phyloP scores from a whole-genome alignment of 2,888 invertebrate genomes.

The Ectemnius continuus region DNA sequence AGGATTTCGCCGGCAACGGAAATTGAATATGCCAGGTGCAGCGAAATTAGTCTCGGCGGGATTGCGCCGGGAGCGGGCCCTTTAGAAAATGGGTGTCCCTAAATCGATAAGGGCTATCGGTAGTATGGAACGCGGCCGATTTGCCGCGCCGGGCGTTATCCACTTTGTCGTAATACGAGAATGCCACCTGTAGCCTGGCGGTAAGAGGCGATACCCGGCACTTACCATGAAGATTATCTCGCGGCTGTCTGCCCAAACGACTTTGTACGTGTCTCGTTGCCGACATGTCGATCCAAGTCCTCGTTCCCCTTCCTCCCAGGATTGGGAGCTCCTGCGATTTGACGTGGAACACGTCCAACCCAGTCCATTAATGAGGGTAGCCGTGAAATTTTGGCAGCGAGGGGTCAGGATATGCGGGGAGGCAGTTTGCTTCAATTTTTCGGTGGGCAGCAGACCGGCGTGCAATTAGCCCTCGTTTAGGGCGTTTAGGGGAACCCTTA shows the following conservation, averaged over 20 bases:
- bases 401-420: neutral
- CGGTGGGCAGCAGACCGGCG: conserved; percentile 46
- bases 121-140: conserved; percentile 3
- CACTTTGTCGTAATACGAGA: conserved; percentile 57
- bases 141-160: conserved; percentile 29
- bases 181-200: conserved; percentile 47
- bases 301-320: neutral
- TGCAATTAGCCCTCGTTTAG: conserved; percentile 77
- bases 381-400: conserved; percentile 45
- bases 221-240: conserved; percentile 57
- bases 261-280: conserved; percentile 44
- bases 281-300: conserved; percentile 37
- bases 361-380: conserved; percentile 69
- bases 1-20: neutral
- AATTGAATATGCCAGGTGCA: conserved; percentile 2
- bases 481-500: conserved; percentile 75
- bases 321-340: too few species aligned
- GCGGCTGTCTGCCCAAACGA: conserved; percentile 29
- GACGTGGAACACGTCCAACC: conserved; percentile 35
- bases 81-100: conserved; percentile 7
- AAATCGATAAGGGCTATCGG: conserved; percentile 11
- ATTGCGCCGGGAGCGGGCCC: conserved; percentile 24
- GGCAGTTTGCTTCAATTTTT: conserved; percentile 60
- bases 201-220: conserved; percentile 55
- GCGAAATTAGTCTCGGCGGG: conserved; percentile 12